These are phyloP conservation scores for Phortica magna DNA, from an alignment of 2,888 invertebrate species.

Conservation along the genomic window DNA sequence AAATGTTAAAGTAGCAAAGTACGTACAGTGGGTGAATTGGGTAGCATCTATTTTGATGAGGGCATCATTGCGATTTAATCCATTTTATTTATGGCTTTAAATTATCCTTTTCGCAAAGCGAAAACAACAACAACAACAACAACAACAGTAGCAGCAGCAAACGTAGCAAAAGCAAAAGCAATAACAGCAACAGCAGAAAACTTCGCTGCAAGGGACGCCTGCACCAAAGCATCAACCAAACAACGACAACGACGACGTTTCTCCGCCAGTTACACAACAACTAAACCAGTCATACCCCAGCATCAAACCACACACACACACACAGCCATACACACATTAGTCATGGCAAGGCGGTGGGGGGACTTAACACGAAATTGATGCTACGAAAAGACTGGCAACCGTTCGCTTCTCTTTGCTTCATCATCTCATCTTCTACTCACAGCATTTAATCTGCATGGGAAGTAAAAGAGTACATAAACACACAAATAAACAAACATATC, in stretches of 20 bases:
- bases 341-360: slow-evolving; percentile 25
- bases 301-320: slow-evolving; percentile 46
- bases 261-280: slow-evolving; percentile 1
- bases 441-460: slow-evolving; percentile 50
- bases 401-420: background rate
- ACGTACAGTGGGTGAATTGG: slow-evolving; percentile 39
- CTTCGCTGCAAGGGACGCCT: background rate
- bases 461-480: slow-evolving; percentile 51
- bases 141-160: slow-evolving; percentile 33
- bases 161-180: slow-evolving; percentile 3
- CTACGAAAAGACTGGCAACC: slow-evolving; percentile 47
- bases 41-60: slow-evolving; percentile 63
- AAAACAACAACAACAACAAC: slow-evolving; percentile 50
- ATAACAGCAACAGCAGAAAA: slow-evolving; percentile 35
- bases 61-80: slow-evolving; percentile 73
- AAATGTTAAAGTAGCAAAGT: slow-evolving; percentile 51
- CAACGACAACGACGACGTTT: background rate
- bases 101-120: slow-evolving; percentile 63
- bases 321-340: slow-evolving; percentile 31
- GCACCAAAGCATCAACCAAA: slow-evolving; percentile 13
- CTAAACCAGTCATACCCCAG: background rate
- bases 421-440: slow-evolving; percentile 38
- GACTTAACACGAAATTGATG: slow-evolving; percentile 50
- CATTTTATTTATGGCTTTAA: slow-evolving; percentile 73
- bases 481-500: slow-evolving; percentile 31